Evolutionary conservation across 1,140 invertebrate genomes (phyloP), one percentile per base, ranked within the genome.

Genomic region (Temnothorax nylanderi): DNA sequence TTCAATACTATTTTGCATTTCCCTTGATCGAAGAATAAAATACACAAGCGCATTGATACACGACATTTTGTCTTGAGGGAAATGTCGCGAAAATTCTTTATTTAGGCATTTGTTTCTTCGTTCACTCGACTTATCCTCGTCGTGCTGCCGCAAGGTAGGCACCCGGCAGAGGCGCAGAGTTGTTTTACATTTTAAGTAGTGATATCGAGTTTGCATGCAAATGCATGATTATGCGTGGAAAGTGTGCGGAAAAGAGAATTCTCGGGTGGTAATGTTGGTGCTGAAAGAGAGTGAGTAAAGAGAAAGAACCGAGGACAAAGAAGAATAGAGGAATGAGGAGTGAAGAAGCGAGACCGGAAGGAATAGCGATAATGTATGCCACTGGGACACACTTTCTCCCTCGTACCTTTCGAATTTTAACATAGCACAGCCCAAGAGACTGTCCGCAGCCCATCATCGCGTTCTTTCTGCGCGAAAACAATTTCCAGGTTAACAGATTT

Each of bases 101-200:
- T 86, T 90, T 86, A 88, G 64, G 49, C 44, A 0, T 49, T 64
- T 18, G 0, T 13, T 21, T 51, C 11, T 26, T 13, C 60, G 4
- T 58, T 82, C 54, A 60, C 10, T 76, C 51, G 74, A 87, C 58
- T 82, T 54, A 49, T 85, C 56, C 60, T 89, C 84, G 62, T 87
- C 37, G 44, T 84, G 21, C 88, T 58, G 56, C 56, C 44, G 65
- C 47, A 64, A 75, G 47, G 51, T 49, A 75, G 32, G 47, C n/a
- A 44, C n/a, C 0, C 32, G 26, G 13, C n/a, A 71, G 47, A 89
- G 64, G 58, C 51, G 88, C 87, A 74, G 92, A 89, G 94, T 94
- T 95, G 93, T 94, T 94, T 95, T 94, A 94, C 94, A 95, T 95
- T 94, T 94, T 95, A 94, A 94, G 94, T 94, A 94, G 94, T 94